phyloP scores from a whole-genome alignment of 2,888 invertebrate genomes.

The Sympetrum striolatum region DNA sequence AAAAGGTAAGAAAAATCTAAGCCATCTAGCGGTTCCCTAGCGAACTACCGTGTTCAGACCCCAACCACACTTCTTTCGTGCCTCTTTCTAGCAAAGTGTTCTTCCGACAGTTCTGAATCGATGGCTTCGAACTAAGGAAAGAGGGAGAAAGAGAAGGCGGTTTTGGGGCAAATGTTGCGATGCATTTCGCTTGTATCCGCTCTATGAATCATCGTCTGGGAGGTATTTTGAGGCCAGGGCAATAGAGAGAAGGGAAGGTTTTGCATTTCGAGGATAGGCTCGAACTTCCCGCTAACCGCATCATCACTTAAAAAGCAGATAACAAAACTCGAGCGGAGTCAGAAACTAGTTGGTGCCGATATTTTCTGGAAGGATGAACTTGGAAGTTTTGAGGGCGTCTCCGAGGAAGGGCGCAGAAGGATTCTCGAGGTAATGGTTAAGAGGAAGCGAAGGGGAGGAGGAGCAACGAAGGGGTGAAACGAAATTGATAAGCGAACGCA shows the following conservation, averaged over 20 bases:
- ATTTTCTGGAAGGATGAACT: constrained; percentile 7
- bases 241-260: background rate
- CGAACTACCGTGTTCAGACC: too few relatives aligned
- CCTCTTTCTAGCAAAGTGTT: too few relatives aligned
- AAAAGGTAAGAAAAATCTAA: too few relatives aligned
- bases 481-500: background rate
- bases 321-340: constrained; percentile 2
- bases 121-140: too few relatives aligned
- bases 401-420: background rate
- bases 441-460: background rate
- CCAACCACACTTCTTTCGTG: too few relatives aligned
- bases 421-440: background rate
- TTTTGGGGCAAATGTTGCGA: background rate
- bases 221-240: background rate
- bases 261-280: background rate
- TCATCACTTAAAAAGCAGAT: constrained; percentile 15
- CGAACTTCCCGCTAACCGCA: constrained; percentile 18
- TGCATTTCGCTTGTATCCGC: background rate
- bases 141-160: background rate
- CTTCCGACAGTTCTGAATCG: too few relatives aligned
- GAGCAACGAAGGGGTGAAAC: background rate
- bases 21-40: too few relatives aligned
- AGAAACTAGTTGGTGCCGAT: background rate
- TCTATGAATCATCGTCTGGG: background rate
- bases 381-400: background rate